A percentile compares a stretch with the other conserved stretches of the same genome.
Conservation (phyloP, 1,140 invertebrate genomes). For the Samia ricini region DNA sequence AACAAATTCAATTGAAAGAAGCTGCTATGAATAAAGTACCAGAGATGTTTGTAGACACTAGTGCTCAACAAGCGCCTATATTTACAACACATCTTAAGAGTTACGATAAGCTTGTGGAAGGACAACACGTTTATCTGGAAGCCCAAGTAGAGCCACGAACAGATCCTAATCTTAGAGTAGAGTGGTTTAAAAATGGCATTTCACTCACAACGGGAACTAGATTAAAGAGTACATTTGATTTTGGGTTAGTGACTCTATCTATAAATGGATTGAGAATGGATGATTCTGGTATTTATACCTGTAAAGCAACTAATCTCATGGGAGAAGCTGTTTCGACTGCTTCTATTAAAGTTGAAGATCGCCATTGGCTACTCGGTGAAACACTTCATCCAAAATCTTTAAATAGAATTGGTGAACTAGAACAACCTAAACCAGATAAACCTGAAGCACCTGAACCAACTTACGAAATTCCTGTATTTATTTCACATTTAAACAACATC, state of each 20-base stretch:
- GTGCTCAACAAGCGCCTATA: constrained; percentile 91
- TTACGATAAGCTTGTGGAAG: constrained; percentile 91
- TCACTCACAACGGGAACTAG: constrained; percentile 90
- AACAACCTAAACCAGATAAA: constrained; percentile 84
- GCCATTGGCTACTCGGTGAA: constrained; percentile 91
- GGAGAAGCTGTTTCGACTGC: constrained; percentile 96
- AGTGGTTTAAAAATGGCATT: constrained; percentile 97
- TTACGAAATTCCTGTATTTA: constrained; percentile 93
- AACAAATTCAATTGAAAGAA: constrained; percentile 93
- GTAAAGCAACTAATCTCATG: constrained; percentile 92
- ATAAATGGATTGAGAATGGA: constrained; percentile 91
- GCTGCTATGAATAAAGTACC: constrained; percentile 93
- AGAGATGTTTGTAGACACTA: constrained; percentile 89
- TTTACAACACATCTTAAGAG: constrained; percentile 94
- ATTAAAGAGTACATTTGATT: constrained; percentile 93
- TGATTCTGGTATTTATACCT: constrained; percentile 96
- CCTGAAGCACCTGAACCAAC: constrained; percentile 84
- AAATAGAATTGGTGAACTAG: constrained; percentile 90
- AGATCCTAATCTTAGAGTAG: constrained; percentile 93
- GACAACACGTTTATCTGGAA: constrained; percentile 94
- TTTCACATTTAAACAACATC: constrained; percentile 93
- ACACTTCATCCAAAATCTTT: constrained; percentile 95
- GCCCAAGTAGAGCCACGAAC: constrained; percentile 97
- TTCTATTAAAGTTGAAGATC: constrained; percentile 92
- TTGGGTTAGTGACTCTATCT: constrained; percentile 94